These are phyloP conservation scores for Eurois occulta DNA, from an alignment of 2,888 invertebrate genomes.

Conservation along the genomic window DNA sequence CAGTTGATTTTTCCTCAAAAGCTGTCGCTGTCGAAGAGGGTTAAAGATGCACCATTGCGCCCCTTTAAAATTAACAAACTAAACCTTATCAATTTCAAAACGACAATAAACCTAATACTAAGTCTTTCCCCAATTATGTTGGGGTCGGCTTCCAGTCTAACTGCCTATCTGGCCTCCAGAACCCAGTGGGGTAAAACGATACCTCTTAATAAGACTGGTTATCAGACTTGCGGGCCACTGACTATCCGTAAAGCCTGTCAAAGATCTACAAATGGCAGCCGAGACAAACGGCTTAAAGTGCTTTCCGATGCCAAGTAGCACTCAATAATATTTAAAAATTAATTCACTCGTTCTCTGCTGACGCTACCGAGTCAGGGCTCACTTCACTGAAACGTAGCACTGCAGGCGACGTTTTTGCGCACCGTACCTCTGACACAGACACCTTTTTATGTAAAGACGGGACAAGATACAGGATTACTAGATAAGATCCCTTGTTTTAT, in stretches of 20 bases:
- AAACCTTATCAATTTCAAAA: neutral
- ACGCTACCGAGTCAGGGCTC: conserved; percentile 78
- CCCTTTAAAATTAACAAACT: neutral
- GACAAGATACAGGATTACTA: conserved; percentile 35
- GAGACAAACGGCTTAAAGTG: neutral
- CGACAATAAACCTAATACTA: neutral
- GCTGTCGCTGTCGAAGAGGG: too few species aligned
- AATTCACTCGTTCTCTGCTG: conserved; percentile 59
- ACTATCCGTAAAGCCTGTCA: neutral
- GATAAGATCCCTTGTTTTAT: conserved; percentile 26
- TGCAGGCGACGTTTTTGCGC: conserved; percentile 86
- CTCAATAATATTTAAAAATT: conserved; percentile 37
- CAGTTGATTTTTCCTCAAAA: neutral
- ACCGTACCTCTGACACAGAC: conserved; percentile 85
- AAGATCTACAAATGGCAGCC: neutral
- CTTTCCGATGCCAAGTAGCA: conserved; percentile 1
- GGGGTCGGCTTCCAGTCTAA: neutral
- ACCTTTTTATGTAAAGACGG: conserved; percentile 83
- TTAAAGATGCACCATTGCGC: neutral
- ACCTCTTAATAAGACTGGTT: neutral
- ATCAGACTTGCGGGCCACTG: neutral
- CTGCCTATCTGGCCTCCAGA: neutral
- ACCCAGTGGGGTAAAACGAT: neutral
- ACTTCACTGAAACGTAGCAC: conserved; percentile 81
- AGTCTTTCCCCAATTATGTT: neutral